Evolutionary conservation across 2,888 invertebrate species (phyloP), one percentile per base, ranked within the genome.

Genomic region (Brachyopa scutellaris): DNA sequence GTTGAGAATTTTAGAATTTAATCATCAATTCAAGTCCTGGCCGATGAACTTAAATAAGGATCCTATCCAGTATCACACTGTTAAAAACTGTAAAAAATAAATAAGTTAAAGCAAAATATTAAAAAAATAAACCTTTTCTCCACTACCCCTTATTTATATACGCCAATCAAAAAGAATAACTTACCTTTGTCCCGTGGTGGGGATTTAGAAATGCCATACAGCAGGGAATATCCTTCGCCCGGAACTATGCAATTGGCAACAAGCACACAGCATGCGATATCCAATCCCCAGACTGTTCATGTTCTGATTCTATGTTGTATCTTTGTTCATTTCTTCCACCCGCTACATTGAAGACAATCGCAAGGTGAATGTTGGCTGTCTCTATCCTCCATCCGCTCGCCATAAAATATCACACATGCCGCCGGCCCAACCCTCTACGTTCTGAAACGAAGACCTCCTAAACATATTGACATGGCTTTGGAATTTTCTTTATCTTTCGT

Each of bases 401-500:
- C 17, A 38, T 36, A 69, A 57, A 59, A 57, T 47, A 76, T 66
- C 49, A 49, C 80, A 80, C 45, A 76, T 64, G 62, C 45, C 47
- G 59, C 49, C 57, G 21, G 13, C n/a, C 40, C 38, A 13, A 11
- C 33, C n/a, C n/a, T 1, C 7, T 8, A 33, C 9, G 8, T 19
- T 13, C 51, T n/a, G n/a, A n/a, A n/a, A n/a, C n/a, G n/a, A n/a
- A n/a, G n/a, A 11, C 47, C 26, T 26, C 40, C 33, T n/a, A 29
- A 59, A 76, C 76, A 69, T 69, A 82, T 82, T 82, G 82, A 82
- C 82, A 82, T 77, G 82, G 77, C 82, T 82, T 77, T 77, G 55
- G 70, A 82, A 82, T 77, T 77, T 82, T 77, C 82, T 72, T 77
- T 77, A 82, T 82, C 77, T 77, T 70, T 72, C 66, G 82, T 82